phyloP scores from a whole-genome alignment of 2,888 invertebrate genomes.

The Lepidochrysops patricia region DNA sequence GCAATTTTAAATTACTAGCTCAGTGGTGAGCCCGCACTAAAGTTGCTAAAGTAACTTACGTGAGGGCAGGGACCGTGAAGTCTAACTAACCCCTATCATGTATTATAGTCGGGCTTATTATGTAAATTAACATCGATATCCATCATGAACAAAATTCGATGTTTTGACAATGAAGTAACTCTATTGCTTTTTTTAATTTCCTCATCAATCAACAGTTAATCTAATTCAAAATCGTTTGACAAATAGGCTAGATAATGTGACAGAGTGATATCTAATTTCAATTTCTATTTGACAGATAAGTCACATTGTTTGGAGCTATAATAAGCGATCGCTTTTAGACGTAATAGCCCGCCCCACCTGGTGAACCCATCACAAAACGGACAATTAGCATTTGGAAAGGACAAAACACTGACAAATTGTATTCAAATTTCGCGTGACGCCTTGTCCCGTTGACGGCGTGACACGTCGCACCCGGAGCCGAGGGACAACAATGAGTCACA shows the following conservation, averaged over 20 bases:
- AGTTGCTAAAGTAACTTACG: neutral
- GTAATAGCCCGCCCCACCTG: constrained; percentile 7
- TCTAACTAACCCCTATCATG: neutral
- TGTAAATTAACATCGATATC: neutral
- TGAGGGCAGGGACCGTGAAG: neutral
- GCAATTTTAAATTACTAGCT: neutral
- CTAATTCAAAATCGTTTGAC: neutral
- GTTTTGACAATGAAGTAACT: too few species aligned
- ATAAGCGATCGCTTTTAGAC: neutral
- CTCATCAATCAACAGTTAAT: neutral
- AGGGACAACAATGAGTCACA: constrained; percentile 42
- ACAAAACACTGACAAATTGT: constrained; percentile 42
- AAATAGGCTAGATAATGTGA: neutral
- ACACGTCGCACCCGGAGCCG: constrained; percentile 38
- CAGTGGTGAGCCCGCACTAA: neutral
- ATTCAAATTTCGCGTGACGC: constrained; percentile 57
- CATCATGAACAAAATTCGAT: neutral
- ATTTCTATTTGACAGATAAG: neutral
- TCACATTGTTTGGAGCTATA: neutral
- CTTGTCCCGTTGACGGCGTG: constrained; percentile 45
- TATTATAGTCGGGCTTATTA: neutral
- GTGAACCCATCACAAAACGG: constrained; percentile 24
- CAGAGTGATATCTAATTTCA: neutral
- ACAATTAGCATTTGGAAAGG: constrained; percentile 32
- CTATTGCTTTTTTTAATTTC: too few species aligned